Percentiles rank a stretch among this genome's conserved stretches.
phyloP scores from a whole-genome alignment of 1,140 invertebrate species.

The Capitella teleta region DNA sequence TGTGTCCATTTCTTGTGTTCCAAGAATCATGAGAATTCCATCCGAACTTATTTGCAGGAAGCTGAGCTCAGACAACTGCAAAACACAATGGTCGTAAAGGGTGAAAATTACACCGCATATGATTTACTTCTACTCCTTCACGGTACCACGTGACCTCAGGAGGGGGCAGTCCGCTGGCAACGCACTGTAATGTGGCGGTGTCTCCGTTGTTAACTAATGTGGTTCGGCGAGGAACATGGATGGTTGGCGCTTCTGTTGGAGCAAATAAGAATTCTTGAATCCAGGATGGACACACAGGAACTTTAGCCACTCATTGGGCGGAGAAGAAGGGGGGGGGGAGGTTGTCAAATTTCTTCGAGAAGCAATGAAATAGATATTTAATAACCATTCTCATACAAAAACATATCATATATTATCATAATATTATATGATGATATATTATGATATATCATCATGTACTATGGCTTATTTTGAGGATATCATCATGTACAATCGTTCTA shows the following conservation, averaged over 20 bases:
- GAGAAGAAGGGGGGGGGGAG: too few species aligned
- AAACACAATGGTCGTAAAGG: not conserved
- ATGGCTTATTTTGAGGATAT: too few species aligned
- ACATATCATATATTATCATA: too few species aligned
- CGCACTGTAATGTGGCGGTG: conserved; percentile 27
- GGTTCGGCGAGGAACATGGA: conserved; percentile 21
- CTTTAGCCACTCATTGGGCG: too few species aligned
- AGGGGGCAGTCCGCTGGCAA: conserved; percentile 36
- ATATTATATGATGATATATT: too few species aligned
- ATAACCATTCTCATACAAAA: too few species aligned
- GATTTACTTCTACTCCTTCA: conserved; percentile 29
- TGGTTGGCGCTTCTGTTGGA: conserved; percentile 28
- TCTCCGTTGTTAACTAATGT: conserved; percentile 33
- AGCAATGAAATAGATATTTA: too few species aligned
- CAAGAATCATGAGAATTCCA: conserved; percentile 28
- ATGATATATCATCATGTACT: too few species aligned
- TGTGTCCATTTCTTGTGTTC: conserved; percentile 26
- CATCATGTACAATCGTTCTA: too few species aligned
- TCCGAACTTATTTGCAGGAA: conserved; percentile 25
- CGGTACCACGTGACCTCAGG: conserved; percentile 43
- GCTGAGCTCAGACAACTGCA: conserved; percentile 29
- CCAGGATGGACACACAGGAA: too few species aligned
- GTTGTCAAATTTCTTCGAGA: too few species aligned
- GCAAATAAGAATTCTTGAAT: not conserved
- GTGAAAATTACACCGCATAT: not conserved